phyloP scores from a whole-genome alignment of 1,140 invertebrate species.

The Drosophila neocordata region DNA sequence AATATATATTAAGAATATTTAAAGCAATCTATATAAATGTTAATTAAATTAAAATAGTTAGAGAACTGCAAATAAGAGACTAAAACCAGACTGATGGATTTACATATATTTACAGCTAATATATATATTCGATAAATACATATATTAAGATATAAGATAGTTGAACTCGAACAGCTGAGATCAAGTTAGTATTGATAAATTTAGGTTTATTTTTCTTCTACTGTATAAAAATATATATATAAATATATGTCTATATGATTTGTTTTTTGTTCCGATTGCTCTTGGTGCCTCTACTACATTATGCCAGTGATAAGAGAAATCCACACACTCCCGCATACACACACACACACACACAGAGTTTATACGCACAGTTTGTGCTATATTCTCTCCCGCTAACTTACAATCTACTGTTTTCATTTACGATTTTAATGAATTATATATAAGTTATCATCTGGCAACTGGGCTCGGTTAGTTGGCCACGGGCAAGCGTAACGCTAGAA shows the following conservation, averaged over 20 bases:
- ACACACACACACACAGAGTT: not conserved
- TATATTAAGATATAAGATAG: too few species aligned
- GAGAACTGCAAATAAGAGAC: too few species aligned
- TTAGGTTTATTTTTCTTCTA: not conserved
- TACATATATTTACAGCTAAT: too few species aligned
- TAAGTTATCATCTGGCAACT: slow-evolving; percentile 57
- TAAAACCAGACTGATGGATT: too few species aligned
- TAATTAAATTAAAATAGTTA: too few species aligned
- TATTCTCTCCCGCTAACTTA: slow-evolving; percentile 15
- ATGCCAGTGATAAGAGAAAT: slow-evolving; percentile 32
- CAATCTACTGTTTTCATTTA: slow-evolving; percentile 35
- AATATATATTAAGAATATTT: too few species aligned
- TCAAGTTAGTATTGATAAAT: not conserved
- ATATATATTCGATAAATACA: too few species aligned
- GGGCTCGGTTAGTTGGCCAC: slow-evolving; percentile 50
- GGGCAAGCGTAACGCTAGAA: slow-evolving; percentile 3
- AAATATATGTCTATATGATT: not conserved
- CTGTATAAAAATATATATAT: not conserved
- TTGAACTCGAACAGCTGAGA: not conserved
- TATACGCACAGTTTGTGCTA: not conserved
- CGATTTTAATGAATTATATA: slow-evolving; percentile 57
- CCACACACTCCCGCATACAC: not conserved
- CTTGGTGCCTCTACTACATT: slow-evolving; percentile 10
- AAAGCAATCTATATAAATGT: too few species aligned
- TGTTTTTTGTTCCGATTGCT: not conserved